Evolutionary conservation across 64 coral and sea anemone genomes (phyloP).

Genomic region (Trachythela sp.): DNA sequence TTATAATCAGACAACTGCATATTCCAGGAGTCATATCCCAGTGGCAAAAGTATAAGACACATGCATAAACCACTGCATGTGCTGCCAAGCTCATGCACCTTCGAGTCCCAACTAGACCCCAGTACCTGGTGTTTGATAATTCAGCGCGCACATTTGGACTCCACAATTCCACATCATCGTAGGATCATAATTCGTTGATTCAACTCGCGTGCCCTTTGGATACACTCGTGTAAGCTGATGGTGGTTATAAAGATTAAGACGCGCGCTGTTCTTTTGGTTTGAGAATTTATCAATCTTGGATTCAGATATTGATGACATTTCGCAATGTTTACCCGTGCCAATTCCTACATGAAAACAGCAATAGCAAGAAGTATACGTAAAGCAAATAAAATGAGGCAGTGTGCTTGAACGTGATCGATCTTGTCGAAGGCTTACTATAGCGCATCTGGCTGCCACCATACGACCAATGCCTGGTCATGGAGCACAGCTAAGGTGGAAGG

Average conservation of each 20-base stretch:
- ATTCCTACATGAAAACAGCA: neutral
- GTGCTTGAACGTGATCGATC: too few species aligned
- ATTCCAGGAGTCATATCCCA: too few species aligned
- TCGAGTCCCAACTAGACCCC: too few species aligned
- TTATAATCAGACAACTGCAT: too few species aligned
- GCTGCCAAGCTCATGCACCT: too few species aligned
- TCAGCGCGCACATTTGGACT: conserved; percentile 78
- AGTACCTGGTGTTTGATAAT: conserved; percentile 84
- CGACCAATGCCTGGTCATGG: too few species aligned
- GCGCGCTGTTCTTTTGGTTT: neutral
- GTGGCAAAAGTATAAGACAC: too few species aligned
- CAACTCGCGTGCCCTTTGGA: conserved; percentile 79
- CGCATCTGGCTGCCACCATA: too few species aligned
- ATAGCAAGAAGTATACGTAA: neutral
- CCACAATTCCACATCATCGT: conserved; percentile 84
- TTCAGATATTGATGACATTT: conserved; percentile 23
- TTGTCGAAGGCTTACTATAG: too few species aligned
- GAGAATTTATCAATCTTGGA: conserved; percentile 5
- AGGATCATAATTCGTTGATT: conserved; percentile 85
- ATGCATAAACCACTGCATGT: too few species aligned
- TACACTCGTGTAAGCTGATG: conserved; percentile 73
- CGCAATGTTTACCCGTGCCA: conserved; percentile 1
- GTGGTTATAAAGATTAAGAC: neutral
- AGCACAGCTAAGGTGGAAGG: too few species aligned
- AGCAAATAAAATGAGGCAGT: neutral